A percentile compares a stretch with the other conserved stretches of the same genome.
Conservation (phyloP, 2,113 vertebrate species). For the Scytalopus superciliaris region DNA sequence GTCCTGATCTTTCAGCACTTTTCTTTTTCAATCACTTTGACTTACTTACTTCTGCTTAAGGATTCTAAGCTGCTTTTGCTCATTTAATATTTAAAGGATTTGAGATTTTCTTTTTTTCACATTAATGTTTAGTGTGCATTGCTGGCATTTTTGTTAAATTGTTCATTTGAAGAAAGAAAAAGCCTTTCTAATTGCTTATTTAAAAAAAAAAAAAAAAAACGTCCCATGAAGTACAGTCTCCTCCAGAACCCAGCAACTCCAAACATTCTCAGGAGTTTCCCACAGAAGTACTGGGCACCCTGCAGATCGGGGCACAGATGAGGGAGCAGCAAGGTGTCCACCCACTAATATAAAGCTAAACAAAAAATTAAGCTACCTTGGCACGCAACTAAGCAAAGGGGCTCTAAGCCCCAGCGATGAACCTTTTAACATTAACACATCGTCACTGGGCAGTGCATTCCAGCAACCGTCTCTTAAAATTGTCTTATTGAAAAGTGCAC, state of each 20-base stretch:
- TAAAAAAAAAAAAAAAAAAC: background rate
- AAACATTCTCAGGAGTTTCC: background rate
- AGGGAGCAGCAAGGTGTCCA: background rate
- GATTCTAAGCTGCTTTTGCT: background rate
- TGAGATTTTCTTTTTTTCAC: background rate
- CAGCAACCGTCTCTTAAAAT: background rate
- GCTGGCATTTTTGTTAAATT: background rate
- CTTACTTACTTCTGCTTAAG: background rate
- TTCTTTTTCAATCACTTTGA: slow-evolving; percentile 9
- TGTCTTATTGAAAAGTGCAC: background rate
- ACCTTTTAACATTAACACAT: background rate
- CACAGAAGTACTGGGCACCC: background rate
- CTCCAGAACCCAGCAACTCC: background rate
- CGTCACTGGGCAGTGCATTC: background rate
- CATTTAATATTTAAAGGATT: slow-evolving; percentile 27
- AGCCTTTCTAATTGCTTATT: background rate
- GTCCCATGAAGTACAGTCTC: background rate
- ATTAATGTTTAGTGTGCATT: background rate
- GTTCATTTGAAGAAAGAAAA: background rate
- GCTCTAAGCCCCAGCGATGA: background rate
- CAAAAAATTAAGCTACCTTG: background rate
- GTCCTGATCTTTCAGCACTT: slow-evolving; percentile 1
- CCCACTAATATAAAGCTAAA: background rate
- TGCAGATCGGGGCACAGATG: background rate
- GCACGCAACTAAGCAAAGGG: background rate